Percentiles rank a stretch among this genome's conserved stretches.
Evolutionary conservation across 2,113 vertebrate species (phyloP).

Genomic region (Cyanoderma ruficeps): DNA sequence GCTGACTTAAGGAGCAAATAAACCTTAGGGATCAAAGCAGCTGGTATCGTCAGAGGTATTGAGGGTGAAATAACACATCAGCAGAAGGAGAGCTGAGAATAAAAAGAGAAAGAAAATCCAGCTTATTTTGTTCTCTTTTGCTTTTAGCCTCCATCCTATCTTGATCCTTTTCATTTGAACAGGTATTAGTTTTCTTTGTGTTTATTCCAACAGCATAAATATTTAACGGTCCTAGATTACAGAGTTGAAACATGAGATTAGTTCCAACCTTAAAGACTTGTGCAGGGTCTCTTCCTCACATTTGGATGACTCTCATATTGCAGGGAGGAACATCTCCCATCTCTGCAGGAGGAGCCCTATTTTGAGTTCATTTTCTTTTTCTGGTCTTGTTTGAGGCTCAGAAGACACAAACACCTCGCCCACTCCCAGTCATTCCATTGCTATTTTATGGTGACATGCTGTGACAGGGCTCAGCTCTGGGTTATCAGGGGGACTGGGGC

Average conservation of each 20-base stretch:
- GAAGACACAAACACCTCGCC: slow-evolving; percentile 44
- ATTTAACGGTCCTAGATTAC: slow-evolving; percentile 47
- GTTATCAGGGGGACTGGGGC: background rate
- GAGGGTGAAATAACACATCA: slow-evolving; percentile 9
- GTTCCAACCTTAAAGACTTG: background rate
- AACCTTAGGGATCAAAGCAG: slow-evolving; percentile 62
- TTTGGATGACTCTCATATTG: background rate
- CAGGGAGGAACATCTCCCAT: background rate
- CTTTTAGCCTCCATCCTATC: slow-evolving; percentile 25
- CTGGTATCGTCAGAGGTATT: background rate
- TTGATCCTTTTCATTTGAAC: slow-evolving; percentile 57
- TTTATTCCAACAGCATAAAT: slow-evolving; percentile 49
- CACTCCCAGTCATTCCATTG: background rate
- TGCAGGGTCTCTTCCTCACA: background rate
- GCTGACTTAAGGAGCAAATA: slow-evolving; percentile 45
- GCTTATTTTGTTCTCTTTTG: slow-evolving; percentile 27
- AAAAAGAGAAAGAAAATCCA: slow-evolving; percentile 36
- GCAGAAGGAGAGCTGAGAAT: slow-evolving; percentile 6
- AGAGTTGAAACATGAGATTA: slow-evolving; percentile 13
- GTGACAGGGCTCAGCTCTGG: slow-evolving; percentile 39
- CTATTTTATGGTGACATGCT: slow-evolving; percentile 31
- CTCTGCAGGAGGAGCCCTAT: slow-evolving; percentile 14
- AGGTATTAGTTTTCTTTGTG: slow-evolving; percentile 55
- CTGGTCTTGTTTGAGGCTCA: background rate
- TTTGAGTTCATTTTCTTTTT: slow-evolving; percentile 35